Conservation (phyloP, 2,888 invertebrate species). For the Corythucha ciliata region DNA sequence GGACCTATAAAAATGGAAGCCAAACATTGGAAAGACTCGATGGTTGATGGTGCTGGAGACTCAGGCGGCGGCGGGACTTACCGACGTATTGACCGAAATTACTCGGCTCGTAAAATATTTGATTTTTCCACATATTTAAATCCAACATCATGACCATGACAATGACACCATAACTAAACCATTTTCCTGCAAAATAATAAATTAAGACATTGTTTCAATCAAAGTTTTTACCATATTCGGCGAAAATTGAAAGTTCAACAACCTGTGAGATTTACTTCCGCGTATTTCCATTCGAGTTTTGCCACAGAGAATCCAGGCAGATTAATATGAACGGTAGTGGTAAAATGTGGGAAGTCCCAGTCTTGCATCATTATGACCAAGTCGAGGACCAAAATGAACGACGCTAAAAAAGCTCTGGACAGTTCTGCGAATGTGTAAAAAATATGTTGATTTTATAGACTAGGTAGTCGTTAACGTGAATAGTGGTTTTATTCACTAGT, state of each 20-base stretch:
- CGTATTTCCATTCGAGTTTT: constrained; percentile 40
- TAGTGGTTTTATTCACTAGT: too few species aligned
- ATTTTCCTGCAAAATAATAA: constrained; percentile 42
- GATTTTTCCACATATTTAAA: constrained; percentile 49
- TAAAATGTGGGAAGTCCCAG: constrained; percentile 48
- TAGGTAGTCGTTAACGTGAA: too few species aligned
- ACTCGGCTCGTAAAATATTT: constrained; percentile 44
- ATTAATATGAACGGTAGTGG: constrained; percentile 45
- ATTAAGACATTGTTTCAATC: neutral
- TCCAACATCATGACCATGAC: constrained; percentile 46
- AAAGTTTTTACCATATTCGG: neutral
- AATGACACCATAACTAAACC: constrained; percentile 48
- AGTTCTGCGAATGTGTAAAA: constrained; percentile 43
- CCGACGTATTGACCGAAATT: constrained; percentile 46
- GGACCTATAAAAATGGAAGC: constrained; percentile 25
- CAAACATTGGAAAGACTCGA: neutral
- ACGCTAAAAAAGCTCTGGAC: constrained; percentile 45
- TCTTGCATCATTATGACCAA: constrained; percentile 47
- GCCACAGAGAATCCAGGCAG: constrained; percentile 43
- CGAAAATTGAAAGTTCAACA: constrained; percentile 7
- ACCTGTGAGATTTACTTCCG: constrained; percentile 45
- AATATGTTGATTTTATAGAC: too few species aligned
- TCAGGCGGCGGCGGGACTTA: constrained; percentile 28
- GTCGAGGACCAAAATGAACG: constrained; percentile 47
- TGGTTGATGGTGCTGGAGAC: neutral